A percentile compares a stretch with the other conserved stretches of the same genome.
These are phyloP conservation scores for Oryzias javanicus DNA, from an alignment of 2,113 vertebrate genomes.

Conservation along the genomic window DNA sequence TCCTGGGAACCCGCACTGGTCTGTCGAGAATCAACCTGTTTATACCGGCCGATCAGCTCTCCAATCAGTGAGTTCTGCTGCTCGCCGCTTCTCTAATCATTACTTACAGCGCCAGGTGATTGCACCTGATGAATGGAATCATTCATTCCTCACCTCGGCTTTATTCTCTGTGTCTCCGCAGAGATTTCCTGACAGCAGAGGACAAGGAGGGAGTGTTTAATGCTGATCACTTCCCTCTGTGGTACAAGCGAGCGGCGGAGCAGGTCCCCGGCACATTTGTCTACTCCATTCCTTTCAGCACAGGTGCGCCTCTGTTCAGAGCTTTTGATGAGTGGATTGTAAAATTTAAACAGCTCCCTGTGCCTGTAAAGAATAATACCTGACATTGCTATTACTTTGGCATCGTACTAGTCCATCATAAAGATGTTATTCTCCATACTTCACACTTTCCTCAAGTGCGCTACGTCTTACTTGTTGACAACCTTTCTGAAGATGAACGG, in stretches of 20 bases:
- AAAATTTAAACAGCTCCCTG: conserved; percentile 3
- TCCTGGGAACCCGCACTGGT: conserved; percentile 92
- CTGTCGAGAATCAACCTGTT: conserved; percentile 94
- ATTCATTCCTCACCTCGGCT: conserved; percentile 39
- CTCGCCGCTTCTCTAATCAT: conserved; percentile 33
- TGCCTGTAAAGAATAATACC: background rate
- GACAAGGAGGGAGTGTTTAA: conserved; percentile 98
- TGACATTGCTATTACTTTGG: background rate
- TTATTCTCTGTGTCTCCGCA: conserved; percentile 71
- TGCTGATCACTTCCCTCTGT: conserved; percentile 96
- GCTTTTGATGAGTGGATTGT: background rate
- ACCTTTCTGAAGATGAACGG: conserved; percentile 25
- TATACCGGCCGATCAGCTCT: conserved; percentile 90
- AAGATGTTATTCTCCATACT: conserved; percentile 5
- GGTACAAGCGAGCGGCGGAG: conserved; percentile 96
- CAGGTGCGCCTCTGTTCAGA: conserved; percentile 75
- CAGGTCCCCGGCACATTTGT: conserved; percentile 95
- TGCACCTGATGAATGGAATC: conserved; percentile 65
- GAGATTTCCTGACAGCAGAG: conserved; percentile 93
- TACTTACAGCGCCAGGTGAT: conserved; percentile 20
- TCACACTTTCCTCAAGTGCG: conserved; percentile 8
- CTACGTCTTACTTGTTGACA: conserved; percentile 30
- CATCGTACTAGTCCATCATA: background rate
- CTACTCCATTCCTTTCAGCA: conserved; percentile 94
- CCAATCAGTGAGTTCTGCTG: conserved; percentile 86